These are phyloP conservation scores for Sitta europaea DNA, from an alignment of 2,113 vertebrate genomes.

Conservation along the genomic window DNA sequence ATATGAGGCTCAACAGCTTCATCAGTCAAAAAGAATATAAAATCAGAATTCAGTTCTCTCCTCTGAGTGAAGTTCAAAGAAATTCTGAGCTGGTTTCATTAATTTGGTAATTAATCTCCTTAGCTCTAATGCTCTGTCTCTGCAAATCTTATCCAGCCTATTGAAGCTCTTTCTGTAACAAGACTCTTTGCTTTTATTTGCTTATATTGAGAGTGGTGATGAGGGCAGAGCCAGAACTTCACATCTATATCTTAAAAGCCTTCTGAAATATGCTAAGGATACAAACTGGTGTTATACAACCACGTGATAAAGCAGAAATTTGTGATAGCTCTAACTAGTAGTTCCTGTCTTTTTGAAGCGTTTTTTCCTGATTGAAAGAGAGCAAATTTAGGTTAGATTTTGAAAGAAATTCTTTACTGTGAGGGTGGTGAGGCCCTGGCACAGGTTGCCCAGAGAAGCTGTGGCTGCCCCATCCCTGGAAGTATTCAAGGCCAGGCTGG, in stretches of 20 bases:
- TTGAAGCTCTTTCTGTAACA: background rate
- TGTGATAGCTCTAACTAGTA: accelerated
- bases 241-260: background rate
- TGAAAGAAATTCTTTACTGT: background rate
- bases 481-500: background rate
- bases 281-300: background rate
- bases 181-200: background rate
- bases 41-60: background rate
- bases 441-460: background rate
- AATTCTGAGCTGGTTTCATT: background rate
- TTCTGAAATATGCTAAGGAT: background rate
- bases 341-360: background rate
- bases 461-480: accelerated
- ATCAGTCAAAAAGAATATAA: background rate
- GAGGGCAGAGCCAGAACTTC: background rate
- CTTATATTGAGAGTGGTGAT: background rate
- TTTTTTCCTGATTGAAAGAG: background rate
- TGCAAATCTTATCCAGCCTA: accelerated
- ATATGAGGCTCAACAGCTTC: accelerated
- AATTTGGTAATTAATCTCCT: background rate
- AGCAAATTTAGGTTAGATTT: background rate
- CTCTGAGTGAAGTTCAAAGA: background rate
- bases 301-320: background rate
- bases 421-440: accelerated
- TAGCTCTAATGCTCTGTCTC: background rate